These are phyloP conservation scores for Todiramphus chloris DNA, from an alignment of 2,113 vertebrate genomes.

Conservation along the genomic window DNA sequence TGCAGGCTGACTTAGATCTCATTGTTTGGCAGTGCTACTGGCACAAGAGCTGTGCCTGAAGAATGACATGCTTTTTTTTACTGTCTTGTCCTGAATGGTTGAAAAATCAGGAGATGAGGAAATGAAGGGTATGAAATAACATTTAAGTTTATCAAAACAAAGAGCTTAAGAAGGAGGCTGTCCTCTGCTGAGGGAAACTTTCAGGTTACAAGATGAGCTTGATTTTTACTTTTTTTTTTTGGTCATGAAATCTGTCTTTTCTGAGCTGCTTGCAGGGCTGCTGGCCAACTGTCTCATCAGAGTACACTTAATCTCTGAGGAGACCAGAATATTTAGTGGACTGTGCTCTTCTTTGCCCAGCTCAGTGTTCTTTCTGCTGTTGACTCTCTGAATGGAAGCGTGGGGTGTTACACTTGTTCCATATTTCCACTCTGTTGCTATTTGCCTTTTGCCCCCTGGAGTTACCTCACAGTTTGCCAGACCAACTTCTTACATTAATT, in stretches of 20 bases:
- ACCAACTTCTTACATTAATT: neutral
- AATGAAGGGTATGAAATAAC: neutral
- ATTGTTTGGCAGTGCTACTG: neutral
- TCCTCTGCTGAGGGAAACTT: neutral
- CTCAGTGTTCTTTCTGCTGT: neutral
- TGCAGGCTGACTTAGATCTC: neutral
- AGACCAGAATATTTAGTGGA: neutral
- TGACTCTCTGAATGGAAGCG: neutral
- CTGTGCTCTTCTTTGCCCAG: neutral
- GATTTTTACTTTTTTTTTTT: neutral
- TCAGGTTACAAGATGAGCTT: neutral
- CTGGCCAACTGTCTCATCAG: neutral
- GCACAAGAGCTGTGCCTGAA: neutral
- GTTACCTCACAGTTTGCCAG: neutral
- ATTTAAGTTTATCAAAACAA: neutral
- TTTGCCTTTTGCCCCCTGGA: neutral
- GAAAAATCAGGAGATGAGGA: neutral
- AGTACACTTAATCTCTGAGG: neutral
- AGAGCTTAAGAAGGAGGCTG: neutral
- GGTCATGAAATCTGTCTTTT: neutral
- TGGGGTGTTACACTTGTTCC: neutral
- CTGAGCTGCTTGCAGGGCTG: neutral
- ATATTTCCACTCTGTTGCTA: neutral
- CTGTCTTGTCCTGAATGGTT: neutral
- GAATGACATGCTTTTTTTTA: neutral